Evolutionary conservation across 2,888 invertebrate species (phyloP).

Genomic region (Cartodere bifasciata): DNA sequence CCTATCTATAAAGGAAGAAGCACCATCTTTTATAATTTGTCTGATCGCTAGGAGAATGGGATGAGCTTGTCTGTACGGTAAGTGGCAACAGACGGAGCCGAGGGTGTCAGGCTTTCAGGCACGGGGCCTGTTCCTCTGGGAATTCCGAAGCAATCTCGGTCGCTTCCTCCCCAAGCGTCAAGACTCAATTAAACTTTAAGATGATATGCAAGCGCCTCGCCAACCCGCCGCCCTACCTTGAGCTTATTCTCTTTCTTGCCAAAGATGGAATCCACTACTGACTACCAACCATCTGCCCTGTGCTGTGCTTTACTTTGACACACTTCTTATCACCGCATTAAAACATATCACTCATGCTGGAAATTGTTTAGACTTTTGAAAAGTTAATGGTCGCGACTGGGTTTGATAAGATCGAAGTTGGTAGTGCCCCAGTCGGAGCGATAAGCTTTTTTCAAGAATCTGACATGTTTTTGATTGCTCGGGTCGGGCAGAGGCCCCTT

Average conservation of each 20-base stretch:
- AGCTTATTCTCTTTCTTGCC: constrained; percentile 9
- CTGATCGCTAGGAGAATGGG: no score
- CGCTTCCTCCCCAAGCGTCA: constrained; percentile 38
- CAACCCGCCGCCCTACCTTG: constrained; percentile 16
- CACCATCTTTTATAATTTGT: no score
- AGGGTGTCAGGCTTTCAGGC: constrained; percentile 35
- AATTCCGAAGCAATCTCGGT: constrained; percentile 34
- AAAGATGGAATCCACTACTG: constrained; percentile 9
- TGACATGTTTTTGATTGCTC: constrained; percentile 42
- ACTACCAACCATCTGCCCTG: no score
- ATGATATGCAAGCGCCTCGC: constrained; percentile 43
- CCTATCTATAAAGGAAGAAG: no score
- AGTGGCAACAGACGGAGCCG: constrained; percentile 29
- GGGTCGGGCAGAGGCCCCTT: constrained; percentile 48
- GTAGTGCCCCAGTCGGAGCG: no score
- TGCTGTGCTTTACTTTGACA: no score
- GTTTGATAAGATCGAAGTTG: no score
- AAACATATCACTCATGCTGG: no score
- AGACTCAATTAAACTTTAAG: constrained; percentile 63
- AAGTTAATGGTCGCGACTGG: no score
- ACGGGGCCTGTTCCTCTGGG: constrained; percentile 36
- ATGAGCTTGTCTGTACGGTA: no score
- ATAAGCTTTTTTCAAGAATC: constrained; percentile 29
- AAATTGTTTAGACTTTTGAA: no score
- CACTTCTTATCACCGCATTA: no score